Base-by-base conservation (phyloP, 2,113 vertebrate genomes). In the Vicugna pacos region DNA sequence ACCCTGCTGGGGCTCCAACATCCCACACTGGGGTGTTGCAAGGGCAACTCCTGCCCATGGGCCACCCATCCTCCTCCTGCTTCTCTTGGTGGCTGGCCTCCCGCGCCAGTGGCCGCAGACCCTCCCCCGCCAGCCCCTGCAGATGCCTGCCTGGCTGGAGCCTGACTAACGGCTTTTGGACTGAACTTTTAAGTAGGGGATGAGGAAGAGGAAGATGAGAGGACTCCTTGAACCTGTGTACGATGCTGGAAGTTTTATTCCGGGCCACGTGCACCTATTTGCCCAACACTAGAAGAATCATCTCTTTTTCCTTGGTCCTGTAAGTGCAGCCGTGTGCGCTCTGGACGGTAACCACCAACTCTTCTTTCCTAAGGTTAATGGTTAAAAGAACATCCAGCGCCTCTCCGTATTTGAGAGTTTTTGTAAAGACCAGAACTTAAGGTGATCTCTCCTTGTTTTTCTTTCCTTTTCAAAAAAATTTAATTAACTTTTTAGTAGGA, bases 101-200 rank as follows among this genome's bases (percentile, higher is more conserved):
- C 2, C 15, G 1, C 0, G 22, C 54, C 11, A 9, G 38, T 19
- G 20, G 38, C 65, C 20, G 6, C 0, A 24, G 60, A 24, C 16
- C 15, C 38, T 62, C 12, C 11, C 2, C 4, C 38, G 14, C 32
- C 24, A 0, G 5, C 32, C 32, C 16, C 32, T 72, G 54, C 56
- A 35, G 50, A 35, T 35, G 35, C 35, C 22, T 28, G 4, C 42
- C 67, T 62, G 11, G 22, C 65, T 50, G 5, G 20, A 32, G 16
- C 38, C 11, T 50, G 64, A n/a, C 64, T 46, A 19, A 15, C 5
- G 12, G 54, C 38, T 52, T 82, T 35, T 4, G 67, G 65, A 35
- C 12, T 16, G 32, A 22, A 30, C 52, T 15, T 2, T 19, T 28
- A 7, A 9, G 16, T 12, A 0, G 19, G 12, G 24, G 8, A 24